These are phyloP conservation scores for Drosophila helvetica DNA, from an alignment of 2,888 invertebrate genomes.

Conservation along the genomic window DNA sequence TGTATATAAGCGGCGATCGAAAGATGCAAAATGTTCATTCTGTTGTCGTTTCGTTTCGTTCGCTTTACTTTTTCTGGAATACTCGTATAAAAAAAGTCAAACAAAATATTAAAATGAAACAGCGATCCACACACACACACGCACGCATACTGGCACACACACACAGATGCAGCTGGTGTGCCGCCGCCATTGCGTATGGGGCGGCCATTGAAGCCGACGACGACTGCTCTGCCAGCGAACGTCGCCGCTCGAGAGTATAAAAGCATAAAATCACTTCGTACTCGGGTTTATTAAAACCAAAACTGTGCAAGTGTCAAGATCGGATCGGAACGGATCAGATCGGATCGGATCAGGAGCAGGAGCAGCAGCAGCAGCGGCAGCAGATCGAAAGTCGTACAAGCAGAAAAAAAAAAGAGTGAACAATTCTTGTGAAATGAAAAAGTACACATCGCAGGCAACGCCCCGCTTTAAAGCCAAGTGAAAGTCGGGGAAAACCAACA, in stretches of 20 bases:
- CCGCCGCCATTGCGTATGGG: slow-evolving; percentile 76
- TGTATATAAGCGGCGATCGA: slow-evolving; percentile 74
- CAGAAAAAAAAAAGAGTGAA: slow-evolving; percentile 20
- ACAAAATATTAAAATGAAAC: slow-evolving; percentile 78
- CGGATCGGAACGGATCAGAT: slow-evolving; percentile 42
- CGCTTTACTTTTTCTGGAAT: slow-evolving; percentile 58
- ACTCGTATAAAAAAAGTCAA: slow-evolving; percentile 66
- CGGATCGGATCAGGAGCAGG: slow-evolving; percentile 26
- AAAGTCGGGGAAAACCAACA: slow-evolving; percentile 27
- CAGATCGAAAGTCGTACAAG: slow-evolving; percentile 19
- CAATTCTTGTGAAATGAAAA: slow-evolving; percentile 37
- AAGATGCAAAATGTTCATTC: slow-evolving; percentile 80
- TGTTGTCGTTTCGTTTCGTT: slow-evolving; percentile 62
- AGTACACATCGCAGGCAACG: background rate
- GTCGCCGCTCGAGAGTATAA: slow-evolving; percentile 78
- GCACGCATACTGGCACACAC: slow-evolving; percentile 13
- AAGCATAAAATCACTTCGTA: slow-evolving; percentile 83
- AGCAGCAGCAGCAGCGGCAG: slow-evolving; percentile 28
- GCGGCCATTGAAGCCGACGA: slow-evolving; percentile 55
- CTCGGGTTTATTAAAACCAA: slow-evolving; percentile 84
- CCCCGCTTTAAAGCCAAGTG: slow-evolving; percentile 18
- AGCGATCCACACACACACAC: slow-evolving; percentile 50
- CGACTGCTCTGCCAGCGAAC: slow-evolving; percentile 38
- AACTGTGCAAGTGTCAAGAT: slow-evolving; percentile 83
- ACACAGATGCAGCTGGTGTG: slow-evolving; percentile 50